Evolutionary conservation across 2,113 vertebrate species (phyloP).

Genomic region (Scatophagus argus): DNA sequence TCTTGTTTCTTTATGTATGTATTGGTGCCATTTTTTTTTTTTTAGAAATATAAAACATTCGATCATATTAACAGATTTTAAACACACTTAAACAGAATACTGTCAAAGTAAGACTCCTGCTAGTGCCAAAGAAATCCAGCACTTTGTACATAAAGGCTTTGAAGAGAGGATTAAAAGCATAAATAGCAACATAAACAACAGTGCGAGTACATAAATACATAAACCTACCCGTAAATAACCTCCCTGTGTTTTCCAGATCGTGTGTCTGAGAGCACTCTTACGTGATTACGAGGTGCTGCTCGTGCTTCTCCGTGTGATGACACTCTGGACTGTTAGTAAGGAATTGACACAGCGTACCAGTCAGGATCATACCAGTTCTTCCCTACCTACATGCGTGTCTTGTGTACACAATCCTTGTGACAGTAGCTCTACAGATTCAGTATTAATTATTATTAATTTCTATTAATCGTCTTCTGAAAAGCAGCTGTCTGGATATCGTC

Average conservation of each 20-base stretch:
- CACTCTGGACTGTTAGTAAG: background rate
- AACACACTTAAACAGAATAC: conserved; percentile 33
- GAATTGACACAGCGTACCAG: conserved; percentile 15
- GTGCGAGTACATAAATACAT: conserved; percentile 26
- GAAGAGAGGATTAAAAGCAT: conserved; percentile 50
- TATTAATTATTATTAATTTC: too few relatives aligned
- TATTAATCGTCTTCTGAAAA: too few relatives aligned
- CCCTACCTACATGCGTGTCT: conserved; percentile 17
- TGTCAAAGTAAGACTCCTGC: conserved; percentile 15
- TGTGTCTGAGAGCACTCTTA: conserved; percentile 23
- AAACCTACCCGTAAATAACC: conserved; percentile 30
- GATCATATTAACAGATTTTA: conserved; percentile 49
- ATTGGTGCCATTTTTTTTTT: conserved; percentile 7
- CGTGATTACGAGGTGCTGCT: background rate
- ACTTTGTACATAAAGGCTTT: conserved; percentile 29
- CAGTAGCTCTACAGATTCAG: background rate
- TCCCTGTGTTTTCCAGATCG: conserved; percentile 9
- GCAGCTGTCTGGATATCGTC: background rate
- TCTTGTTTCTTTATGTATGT: conserved; percentile 19
- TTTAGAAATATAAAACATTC: conserved; percentile 7
- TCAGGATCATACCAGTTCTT: conserved; percentile 21
- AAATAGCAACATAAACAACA: conserved; percentile 41
- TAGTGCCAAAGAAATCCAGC: conserved; percentile 19
- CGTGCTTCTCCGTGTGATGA: background rate
- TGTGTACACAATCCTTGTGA: background rate